phyloP scores from a whole-genome alignment of 2,113 vertebrate genomes.

The Nesoenas mayeri region DNA sequence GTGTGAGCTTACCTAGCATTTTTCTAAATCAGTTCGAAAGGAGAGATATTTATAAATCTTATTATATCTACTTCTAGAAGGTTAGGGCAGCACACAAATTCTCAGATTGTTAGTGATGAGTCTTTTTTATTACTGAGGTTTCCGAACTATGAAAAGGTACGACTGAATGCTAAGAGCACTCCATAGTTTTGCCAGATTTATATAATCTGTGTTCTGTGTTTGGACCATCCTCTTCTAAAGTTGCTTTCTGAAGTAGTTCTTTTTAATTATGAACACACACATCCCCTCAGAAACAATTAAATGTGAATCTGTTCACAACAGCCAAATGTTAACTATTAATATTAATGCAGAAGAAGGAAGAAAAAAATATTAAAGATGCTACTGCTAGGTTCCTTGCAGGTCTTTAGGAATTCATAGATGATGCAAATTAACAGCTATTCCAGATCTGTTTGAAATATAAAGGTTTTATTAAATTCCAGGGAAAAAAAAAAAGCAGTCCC shows the following conservation, averaged over 20 bases:
- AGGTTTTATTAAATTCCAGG: constrained; percentile 12
- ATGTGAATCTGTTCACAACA: not conserved
- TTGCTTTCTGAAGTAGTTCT: not conserved
- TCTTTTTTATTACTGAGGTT: not conserved
- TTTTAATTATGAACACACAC: not conserved
- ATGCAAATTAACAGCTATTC: not conserved
- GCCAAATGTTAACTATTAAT: not conserved
- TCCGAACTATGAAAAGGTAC: not conserved
- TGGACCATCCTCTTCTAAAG: not conserved
- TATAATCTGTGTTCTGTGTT: not conserved
- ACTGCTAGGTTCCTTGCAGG: not conserved
- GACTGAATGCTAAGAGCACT: not conserved
- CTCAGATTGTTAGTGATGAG: not conserved
- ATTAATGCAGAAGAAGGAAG: not conserved
- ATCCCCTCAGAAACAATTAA: not conserved
- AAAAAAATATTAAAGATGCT: not conserved
- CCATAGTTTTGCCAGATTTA: not conserved
- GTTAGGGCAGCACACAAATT: not conserved
- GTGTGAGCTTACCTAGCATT: not conserved
- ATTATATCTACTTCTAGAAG: not conserved
- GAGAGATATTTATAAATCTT: not conserved
- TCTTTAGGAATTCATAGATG: not conserved
- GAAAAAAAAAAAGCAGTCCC: not conserved
- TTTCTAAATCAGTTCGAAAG: not conserved
- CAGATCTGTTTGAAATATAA: constrained; percentile 10